Percentiles rank a stretch among this genome's conserved stretches.
phyloP scores from a whole-genome alignment of 2,888 invertebrate species.

The Hemistola chrysoprasaria region DNA sequence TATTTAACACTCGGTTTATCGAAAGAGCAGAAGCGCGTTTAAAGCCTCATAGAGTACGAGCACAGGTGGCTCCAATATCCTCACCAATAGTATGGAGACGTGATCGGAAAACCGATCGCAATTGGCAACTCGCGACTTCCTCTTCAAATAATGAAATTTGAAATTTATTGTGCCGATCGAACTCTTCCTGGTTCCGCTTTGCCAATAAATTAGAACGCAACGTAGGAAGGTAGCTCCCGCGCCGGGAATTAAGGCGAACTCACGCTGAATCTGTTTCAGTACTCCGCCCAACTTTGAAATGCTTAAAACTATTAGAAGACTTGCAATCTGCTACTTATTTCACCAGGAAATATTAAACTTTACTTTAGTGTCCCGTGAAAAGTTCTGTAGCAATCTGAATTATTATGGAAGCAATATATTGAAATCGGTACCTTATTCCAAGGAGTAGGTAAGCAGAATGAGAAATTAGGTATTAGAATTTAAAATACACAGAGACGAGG shows the following conservation, averaged over 20 bases:
- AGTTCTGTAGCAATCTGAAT: neutral
- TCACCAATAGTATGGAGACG: conserved; percentile 77
- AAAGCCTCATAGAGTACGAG: conserved; percentile 77
- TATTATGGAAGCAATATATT: no score
- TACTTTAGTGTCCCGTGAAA: conserved; percentile 1
- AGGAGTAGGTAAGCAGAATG: no score
- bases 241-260: conserved; percentile 48
- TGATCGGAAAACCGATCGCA: conserved; percentile 75
- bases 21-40: conserved; percentile 72
- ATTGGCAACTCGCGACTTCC: conserved; percentile 75
- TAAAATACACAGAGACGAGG: no score
- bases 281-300: conserved; percentile 38
- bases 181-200: conserved; percentile 55
- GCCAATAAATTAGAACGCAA: conserved; percentile 64
- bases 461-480: no score
- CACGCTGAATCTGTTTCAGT: conserved; percentile 44
- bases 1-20: conserved; percentile 79
- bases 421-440: no score
- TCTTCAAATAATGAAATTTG: conserved; percentile 79
- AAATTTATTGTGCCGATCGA: conserved; percentile 76
- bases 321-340: conserved; percentile 27
- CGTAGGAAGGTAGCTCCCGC: conserved; percentile 49
- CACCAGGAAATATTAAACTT: conserved; percentile 15
- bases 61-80: conserved; percentile 79
- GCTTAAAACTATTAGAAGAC: conserved; percentile 40